Conservation (phyloP, 2,888 invertebrate species). For the Drepana falcataria region DNA sequence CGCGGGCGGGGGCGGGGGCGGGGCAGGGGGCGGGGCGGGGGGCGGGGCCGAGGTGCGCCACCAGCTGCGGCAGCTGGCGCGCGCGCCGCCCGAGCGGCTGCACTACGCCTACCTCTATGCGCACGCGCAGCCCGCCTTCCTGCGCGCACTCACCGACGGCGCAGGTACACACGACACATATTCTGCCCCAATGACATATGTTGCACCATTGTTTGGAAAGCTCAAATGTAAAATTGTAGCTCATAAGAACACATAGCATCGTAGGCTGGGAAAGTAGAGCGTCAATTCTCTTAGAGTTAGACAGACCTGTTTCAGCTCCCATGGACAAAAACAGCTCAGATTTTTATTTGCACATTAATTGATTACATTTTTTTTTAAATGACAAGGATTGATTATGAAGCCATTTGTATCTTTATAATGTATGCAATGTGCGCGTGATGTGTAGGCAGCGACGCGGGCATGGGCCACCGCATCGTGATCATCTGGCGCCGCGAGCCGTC, state of each 20-base stretch:
- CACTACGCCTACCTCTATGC: slow-evolving; percentile 93
- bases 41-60: slow-evolving; percentile 68
- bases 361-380: no score
- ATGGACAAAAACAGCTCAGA: no score
- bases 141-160: slow-evolving; percentile 82
- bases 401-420: no score
- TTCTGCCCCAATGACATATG: no score
- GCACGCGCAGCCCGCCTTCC: slow-evolving; percentile 90
- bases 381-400: no score
- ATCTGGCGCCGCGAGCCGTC: slow-evolving; percentile 93
- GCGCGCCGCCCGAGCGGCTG: slow-evolving; percentile 84
- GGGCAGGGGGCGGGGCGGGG: slow-evolving; percentile 79
- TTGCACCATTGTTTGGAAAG: no score
- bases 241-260: no score
- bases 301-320: no score
- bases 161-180: slow-evolving; percentile 51
- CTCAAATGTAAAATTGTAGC: no score
- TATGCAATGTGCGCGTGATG: neutral
- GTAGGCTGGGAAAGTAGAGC: no score
- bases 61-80: slow-evolving; percentile 84
- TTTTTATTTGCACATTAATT: no score
- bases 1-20: slow-evolving; percentile 46
- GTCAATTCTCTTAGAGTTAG: no score
- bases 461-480: slow-evolving; percentile 88
- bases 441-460: slow-evolving; percentile 60